phyloP scores from a whole-genome alignment of 2,888 invertebrate genomes.

The Apamea sordens region DNA sequence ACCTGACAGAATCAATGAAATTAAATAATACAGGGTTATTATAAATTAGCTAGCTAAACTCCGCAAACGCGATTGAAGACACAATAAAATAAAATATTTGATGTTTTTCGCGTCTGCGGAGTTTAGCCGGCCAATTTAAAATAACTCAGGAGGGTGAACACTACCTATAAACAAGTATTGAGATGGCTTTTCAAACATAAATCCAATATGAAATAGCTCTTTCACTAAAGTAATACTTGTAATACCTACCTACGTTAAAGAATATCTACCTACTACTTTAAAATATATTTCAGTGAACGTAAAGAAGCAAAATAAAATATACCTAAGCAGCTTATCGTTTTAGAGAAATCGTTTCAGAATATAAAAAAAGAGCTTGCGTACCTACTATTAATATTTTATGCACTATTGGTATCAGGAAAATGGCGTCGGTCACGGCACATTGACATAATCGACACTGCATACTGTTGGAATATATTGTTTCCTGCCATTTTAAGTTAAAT shows the following conservation, averaged over 20 bases:
- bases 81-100: no score
- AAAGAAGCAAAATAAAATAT: slow-evolving; percentile 36
- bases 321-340: slow-evolving; percentile 43
- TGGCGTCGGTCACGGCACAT: background rate
- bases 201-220: background rate
- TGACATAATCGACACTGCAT: background rate
- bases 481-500: background rate
- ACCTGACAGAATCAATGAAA: no score
- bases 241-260: background rate
- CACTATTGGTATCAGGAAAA: slow-evolving; percentile 19
- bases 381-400: slow-evolving; percentile 13
- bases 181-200: background rate
- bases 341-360: slow-evolving; percentile 28
- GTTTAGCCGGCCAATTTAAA: background rate
- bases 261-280: background rate
- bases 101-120: no score
- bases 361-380: slow-evolving; percentile 16
- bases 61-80: no score
- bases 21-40: no score
- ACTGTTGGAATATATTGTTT: background rate
- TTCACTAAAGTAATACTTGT: background rate
- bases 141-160: no score
- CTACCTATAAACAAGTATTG: no score
- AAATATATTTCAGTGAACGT: slow-evolving; percentile 20
- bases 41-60: no score